These are phyloP conservation scores for Steatornis caripensis DNA, from an alignment of 2,113 vertebrate species.

Conservation along the genomic window DNA sequence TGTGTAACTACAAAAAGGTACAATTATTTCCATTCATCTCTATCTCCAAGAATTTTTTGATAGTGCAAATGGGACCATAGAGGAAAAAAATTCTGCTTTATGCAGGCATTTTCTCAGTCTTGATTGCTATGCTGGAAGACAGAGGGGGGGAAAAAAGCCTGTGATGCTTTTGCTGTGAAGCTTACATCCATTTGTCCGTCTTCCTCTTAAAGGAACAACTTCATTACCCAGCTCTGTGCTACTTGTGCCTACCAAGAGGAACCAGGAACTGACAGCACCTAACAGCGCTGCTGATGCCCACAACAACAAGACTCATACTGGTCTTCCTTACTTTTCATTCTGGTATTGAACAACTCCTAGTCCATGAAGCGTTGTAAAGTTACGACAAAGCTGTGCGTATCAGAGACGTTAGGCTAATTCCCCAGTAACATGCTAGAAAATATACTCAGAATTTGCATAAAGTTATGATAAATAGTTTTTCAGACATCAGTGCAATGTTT, in stretches of 20 bases:
- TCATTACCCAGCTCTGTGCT: neutral
- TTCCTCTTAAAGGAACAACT: neutral
- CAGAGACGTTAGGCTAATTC: neutral
- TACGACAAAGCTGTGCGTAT: neutral
- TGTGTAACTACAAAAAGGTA: neutral
- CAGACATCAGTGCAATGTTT: neutral
- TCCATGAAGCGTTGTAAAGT: neutral
- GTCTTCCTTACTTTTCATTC: neutral
- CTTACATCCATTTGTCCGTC: neutral
- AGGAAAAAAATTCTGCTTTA: neutral
- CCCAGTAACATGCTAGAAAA: neutral
- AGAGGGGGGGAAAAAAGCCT: neutral
- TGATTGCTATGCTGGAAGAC: neutral
- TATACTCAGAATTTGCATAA: rapidly evolving
- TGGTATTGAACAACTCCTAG: neutral
- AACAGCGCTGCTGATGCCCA: neutral
- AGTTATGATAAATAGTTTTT: neutral
- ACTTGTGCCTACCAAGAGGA: neutral
- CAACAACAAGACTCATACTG: neutral
- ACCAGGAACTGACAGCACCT: neutral
- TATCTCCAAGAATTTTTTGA: neutral
- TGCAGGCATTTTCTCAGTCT: neutral
- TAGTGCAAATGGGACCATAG: neutral
- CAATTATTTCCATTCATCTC: neutral
- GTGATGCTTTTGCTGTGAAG: neutral